Evolutionary conservation across 1,140 invertebrate species (phyloP).

Genomic region (Brachystomella parvula): DNA sequence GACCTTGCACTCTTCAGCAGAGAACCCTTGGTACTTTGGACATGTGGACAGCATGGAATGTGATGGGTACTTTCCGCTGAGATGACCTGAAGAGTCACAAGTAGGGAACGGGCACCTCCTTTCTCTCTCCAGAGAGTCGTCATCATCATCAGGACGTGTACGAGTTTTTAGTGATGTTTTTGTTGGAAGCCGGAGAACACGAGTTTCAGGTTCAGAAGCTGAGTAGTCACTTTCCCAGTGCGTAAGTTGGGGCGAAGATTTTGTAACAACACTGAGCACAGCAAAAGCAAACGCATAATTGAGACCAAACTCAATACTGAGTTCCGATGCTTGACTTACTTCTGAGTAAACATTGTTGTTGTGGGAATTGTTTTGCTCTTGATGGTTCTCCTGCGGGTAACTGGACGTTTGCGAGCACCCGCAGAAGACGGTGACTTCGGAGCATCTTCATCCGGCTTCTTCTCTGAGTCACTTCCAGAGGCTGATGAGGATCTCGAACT

Average conservation of each 20-base stretch:
- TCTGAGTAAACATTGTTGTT: conserved; percentile 31
- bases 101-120: conserved; percentile 73
- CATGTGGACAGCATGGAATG: conserved; percentile 32
- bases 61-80: conserved; percentile 56
- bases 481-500: conserved; percentile 24
- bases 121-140: conserved; percentile 44
- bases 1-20: conserved; percentile 70
- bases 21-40: conserved; percentile 56
- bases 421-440: conserved; percentile 10
- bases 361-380: conserved; percentile 33
- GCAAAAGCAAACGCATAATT: not conserved
- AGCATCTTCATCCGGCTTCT: conserved; percentile 6
- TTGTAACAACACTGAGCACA: conserved; percentile 9
- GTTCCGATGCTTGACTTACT: not conserved
- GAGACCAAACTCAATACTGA: not conserved
- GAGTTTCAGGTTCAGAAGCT: conserved; percentile 22
- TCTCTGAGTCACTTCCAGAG: conserved; percentile 26
- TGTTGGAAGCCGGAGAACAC: conserved; percentile 23
- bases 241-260: conserved; percentile 15
- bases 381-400: conserved; percentile 23
- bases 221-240: conserved; percentile 35
- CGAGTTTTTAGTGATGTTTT: conserved; percentile 28
- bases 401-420: conserved; percentile 18
- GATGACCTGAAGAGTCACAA: conserved; percentile 81
- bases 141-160: conserved; percentile 24